A percentile compares a stretch with the other conserved stretches of the same genome.
phyloP scores from a whole-genome alignment of 2,888 invertebrate genomes.

The Trissolcus japonicus region DNA sequence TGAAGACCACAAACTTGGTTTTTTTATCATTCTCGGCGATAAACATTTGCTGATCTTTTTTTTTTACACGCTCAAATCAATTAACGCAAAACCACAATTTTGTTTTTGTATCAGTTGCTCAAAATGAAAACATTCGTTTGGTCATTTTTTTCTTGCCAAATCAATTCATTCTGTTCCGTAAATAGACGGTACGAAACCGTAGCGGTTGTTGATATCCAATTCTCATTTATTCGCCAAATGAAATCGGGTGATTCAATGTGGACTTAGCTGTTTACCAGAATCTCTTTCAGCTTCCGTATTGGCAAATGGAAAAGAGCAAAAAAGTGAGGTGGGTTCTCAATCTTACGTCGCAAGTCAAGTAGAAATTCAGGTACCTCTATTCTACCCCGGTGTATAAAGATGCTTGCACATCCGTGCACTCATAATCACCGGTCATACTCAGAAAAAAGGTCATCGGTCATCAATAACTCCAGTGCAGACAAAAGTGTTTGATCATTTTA shows the following conservation, averaged over 20 bases:
- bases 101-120: not conserved
- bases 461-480: conserved; percentile 22
- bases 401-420: conserved; percentile 24
- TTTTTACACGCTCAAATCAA: not conserved
- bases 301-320: conserved; percentile 28
- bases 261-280: conserved; percentile 27
- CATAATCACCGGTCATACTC: conserved; percentile 36
- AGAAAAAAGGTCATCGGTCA: conserved; percentile 34
- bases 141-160: conserved; percentile 1
- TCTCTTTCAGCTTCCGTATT: conserved; percentile 17
- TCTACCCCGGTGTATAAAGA: conserved; percentile 17
- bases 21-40: not conserved
- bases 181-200: conserved; percentile 16
- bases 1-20: not conserved
- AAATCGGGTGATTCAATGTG: conserved; percentile 30
- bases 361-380: conserved; percentile 20
- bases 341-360: conserved; percentile 41
- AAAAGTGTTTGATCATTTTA: conserved; percentile 3
- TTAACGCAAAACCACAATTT: not conserved
- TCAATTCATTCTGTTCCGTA: conserved; percentile 25
- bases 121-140: conserved; percentile 12
- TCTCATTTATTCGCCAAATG: conserved; percentile 35
- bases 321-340: conserved; percentile 33
- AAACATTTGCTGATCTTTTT: not conserved
- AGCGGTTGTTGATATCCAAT: conserved; percentile 21